A percentile compares a stretch with the other conserved stretches of the same genome.
phyloP scores from a whole-genome alignment of 2,797 vertebrate genomes.

The Enteromius trimaculatus region DNA sequence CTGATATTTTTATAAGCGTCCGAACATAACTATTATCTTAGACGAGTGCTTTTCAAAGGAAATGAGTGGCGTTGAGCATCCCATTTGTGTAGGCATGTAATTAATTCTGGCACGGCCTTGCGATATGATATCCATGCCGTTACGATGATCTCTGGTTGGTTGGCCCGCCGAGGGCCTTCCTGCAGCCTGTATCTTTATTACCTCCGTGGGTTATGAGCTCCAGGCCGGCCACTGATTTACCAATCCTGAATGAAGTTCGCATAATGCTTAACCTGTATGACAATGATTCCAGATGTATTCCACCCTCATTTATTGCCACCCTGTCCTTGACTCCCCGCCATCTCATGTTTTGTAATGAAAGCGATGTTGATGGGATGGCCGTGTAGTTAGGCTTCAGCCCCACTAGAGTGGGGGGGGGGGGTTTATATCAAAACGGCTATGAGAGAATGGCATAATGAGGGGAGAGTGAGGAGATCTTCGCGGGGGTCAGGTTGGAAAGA shows the following conservation, averaged over 20 bases:
- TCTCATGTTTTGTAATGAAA: slow-evolving; percentile 91
- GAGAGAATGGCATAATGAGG: slow-evolving; percentile 86
- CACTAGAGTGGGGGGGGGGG: slow-evolving; percentile 77
- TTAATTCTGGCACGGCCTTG: slow-evolving; percentile 59
- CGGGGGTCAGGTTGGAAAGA: slow-evolving; percentile 83
- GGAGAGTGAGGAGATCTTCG: slow-evolving; percentile 82
- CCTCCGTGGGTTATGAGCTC: slow-evolving; percentile 79
- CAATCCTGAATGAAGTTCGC: slow-evolving; percentile 85
- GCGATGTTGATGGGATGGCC: slow-evolving; percentile 86
- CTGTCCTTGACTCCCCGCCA: slow-evolving; percentile 86
- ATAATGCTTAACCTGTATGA: slow-evolving; percentile 84
- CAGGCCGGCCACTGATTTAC: slow-evolving; percentile 81
- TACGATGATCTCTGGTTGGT: slow-evolving; percentile 59
- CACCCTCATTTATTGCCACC: slow-evolving; percentile 87
- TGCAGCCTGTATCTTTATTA: slow-evolving; percentile 82
- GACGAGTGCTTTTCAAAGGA: slow-evolving; percentile 12
- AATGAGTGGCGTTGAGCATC: slow-evolving; percentile 21
- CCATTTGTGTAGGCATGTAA: slow-evolving; percentile 53
- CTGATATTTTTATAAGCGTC: slow-evolving; percentile 34
- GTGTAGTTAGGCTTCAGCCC: slow-evolving; percentile 80
- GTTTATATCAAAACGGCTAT: slow-evolving; percentile 86
- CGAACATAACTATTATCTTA: slow-evolving; percentile 27
- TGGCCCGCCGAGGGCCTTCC: slow-evolving; percentile 66
- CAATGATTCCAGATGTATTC: slow-evolving; percentile 86
- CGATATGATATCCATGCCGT: slow-evolving; percentile 57